Percentiles rank a stretch among this genome's conserved stretches.
Conservation (phyloP, 2,797 vertebrate species). For the Notolepis coatsorum region DNA sequence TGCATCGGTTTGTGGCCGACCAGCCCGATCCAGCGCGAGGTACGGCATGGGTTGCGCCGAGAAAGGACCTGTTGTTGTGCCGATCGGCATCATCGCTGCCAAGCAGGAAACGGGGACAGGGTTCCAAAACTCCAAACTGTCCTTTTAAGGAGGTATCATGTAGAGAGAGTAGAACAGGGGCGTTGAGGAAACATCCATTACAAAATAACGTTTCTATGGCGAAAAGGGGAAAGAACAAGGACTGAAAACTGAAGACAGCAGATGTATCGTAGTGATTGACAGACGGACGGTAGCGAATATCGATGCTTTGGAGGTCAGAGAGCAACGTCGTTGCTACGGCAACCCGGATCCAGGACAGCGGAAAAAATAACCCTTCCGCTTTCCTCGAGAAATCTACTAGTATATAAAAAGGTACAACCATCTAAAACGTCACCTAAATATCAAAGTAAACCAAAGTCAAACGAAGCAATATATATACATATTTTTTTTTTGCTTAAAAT, state of each 20-base stretch:
- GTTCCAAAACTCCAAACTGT: no score
- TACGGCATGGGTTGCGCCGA: no score
- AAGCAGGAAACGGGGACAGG: no score
- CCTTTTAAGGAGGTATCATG: slow-evolving; percentile 40
- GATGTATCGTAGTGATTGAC: slow-evolving; percentile 18
- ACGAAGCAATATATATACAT: slow-evolving; percentile 47
- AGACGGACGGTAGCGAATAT: slow-evolving; percentile 26
- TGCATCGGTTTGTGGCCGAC: no score
- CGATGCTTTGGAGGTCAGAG: slow-evolving; percentile 36
- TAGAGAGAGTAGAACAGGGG: slow-evolving; percentile 43
- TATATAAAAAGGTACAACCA: slow-evolving; percentile 45
- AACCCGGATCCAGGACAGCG: slow-evolving; percentile 14
- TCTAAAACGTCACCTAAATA: slow-evolving; percentile 48
- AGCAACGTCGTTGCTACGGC: slow-evolving; percentile 19
- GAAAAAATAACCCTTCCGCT: slow-evolving; percentile 18
- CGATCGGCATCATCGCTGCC: no score
- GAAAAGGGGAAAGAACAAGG: slow-evolving; percentile 20
- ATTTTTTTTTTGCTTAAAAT: slow-evolving; percentile 54
- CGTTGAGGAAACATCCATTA: slow-evolving; percentile 14
- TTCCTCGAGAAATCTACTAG: slow-evolving; percentile 22
- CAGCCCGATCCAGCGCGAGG: no score
- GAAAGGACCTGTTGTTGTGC: no score
- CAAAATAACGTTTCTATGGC: slow-evolving; percentile 9
- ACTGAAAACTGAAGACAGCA: slow-evolving; percentile 21
- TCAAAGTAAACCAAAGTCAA: slow-evolving; percentile 26